Conservation (phyloP, 2,888 invertebrate species). For the Abscondita cerata region DNA sequence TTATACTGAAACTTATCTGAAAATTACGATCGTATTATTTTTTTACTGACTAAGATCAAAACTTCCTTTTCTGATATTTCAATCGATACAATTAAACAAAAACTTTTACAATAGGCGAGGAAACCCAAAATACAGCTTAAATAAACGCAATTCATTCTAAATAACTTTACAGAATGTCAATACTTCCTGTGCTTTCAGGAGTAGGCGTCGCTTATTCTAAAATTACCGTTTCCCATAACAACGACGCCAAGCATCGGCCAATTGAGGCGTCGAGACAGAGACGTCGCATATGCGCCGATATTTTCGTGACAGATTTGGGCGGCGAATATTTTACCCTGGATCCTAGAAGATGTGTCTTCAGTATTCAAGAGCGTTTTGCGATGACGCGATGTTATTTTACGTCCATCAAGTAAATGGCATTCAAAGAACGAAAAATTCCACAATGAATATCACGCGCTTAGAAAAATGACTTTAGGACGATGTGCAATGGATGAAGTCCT, state of each 20-base stretch:
- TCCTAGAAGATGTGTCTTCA: slow-evolving; percentile 59
- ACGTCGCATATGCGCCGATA: slow-evolving; percentile 57
- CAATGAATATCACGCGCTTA: not conserved
- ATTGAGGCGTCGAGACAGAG: slow-evolving; percentile 51
- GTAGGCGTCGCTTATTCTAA: slow-evolving; percentile 47
- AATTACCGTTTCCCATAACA: slow-evolving; percentile 45
- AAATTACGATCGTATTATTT: too few relatives aligned
- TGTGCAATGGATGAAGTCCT: not conserved
- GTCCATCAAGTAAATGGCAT: slow-evolving; percentile 56
- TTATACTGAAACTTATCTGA: too few relatives aligned
- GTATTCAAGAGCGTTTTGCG: slow-evolving; percentile 45
- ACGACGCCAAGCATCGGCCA: slow-evolving; percentile 50
- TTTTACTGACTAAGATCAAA: too few relatives aligned
- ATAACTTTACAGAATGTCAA: slow-evolving; percentile 53
- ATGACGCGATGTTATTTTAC: slow-evolving; percentile 68
- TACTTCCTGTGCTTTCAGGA: slow-evolving; percentile 45
- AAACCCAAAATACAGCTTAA: too few relatives aligned
- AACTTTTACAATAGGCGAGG: too few relatives aligned
- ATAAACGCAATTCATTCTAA: slow-evolving; percentile 29
- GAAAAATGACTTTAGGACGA: not conserved
- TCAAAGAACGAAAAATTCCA: not conserved
- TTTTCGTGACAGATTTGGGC: slow-evolving; percentile 60
- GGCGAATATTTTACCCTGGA: slow-evolving; percentile 64
- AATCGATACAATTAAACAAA: too few relatives aligned
- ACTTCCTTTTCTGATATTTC: too few relatives aligned